Evolutionary conservation across 2,797 vertebrate species (phyloP), one percentile per base, ranked within the genome.

Genomic region (Scarus forsteni): DNA sequence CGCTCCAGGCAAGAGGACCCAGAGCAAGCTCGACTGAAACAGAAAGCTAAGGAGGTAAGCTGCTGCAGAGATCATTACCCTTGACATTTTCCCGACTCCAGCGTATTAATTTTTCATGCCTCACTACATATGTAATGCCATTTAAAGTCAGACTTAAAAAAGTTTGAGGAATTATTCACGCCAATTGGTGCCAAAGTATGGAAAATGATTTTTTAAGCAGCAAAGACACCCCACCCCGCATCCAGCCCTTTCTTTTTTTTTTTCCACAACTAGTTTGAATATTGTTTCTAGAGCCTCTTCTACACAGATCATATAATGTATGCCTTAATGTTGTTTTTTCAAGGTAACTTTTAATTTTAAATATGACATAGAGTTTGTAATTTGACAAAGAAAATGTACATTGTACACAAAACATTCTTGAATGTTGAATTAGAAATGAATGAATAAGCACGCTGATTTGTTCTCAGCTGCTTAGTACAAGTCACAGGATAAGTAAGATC

Each of bases 31-130:
- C 94, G 94, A 84, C 94, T 95, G 92, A 97, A 97, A 95, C 95
- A 96, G 94, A 98, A 97, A 95, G 96, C 95, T 90, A 95, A 96
- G 94, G 96, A 97, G 97, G 95, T 96, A 94, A 95, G 95, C 93
- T 83, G 88, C 90, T 86, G 91, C 88, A 77, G 92, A 96, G 95
- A 96, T 97, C 96, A 95, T 97, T 97, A 96, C 95, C 94, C 95
- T 95, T 97, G 96, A 97, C 96, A 96, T 98, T 98, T 96, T 95
- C 81, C 80, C 94, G 95, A 95, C 95, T 96, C 90, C 80, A 75
- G 88, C 86, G 83, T 95, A 97, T 98, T 95, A 96, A 98, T 97
- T 95, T 98, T 98, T 98, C 94, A 98, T 98, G 96, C 94, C 91
- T 89, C 91, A 87, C 94, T 97, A 95, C 97, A 97, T 96, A 95